phyloP scores from a whole-genome alignment of 2,113 vertebrate genomes.

The Corydoras maculifer region DNA sequence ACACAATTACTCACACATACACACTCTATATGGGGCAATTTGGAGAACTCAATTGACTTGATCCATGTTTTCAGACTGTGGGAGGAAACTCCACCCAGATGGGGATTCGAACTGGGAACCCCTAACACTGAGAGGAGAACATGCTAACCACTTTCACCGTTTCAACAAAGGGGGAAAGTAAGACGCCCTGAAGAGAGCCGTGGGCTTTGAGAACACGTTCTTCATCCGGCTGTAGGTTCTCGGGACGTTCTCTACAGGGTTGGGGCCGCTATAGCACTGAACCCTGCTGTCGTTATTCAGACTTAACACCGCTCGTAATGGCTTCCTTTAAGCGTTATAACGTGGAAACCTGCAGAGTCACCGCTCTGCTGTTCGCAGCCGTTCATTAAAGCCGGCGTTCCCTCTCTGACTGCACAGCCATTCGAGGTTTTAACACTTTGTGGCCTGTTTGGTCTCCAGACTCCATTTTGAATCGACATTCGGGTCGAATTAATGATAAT shows the following conservation, averaged over 20 bases:
- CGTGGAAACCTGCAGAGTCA: too few species aligned
- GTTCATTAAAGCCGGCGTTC: background rate
- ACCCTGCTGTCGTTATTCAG: too few species aligned
- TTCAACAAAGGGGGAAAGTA: constrained; percentile 42
- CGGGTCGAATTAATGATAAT: constrained; percentile 30
- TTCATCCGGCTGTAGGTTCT: constrained; percentile 7
- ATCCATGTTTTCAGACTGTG: too few species aligned
- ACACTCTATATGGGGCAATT: too few species aligned
- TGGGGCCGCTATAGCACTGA: constrained; percentile 39
- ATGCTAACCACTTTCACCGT: constrained; percentile 33
- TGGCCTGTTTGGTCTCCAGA: constrained; percentile 63
- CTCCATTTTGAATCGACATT: constrained; percentile 71
- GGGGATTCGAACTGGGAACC: constrained; percentile 57
- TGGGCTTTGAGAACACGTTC: background rate
- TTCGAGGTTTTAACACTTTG: constrained; percentile 67
- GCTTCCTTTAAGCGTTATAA: too few species aligned
- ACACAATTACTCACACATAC: too few species aligned
- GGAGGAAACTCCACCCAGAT: constrained; percentile 47
- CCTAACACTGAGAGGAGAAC: constrained; percentile 37
- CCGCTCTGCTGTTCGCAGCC: too few species aligned
- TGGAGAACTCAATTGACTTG: too few species aligned
- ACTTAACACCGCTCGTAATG: too few species aligned
- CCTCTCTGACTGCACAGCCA: background rate
- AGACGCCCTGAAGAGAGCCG: constrained; percentile 5
- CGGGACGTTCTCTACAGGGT: constrained; percentile 22